phyloP scores from a whole-genome alignment of 2,797 vertebrate species.

The Phrynocephalus forsythii region DNA sequence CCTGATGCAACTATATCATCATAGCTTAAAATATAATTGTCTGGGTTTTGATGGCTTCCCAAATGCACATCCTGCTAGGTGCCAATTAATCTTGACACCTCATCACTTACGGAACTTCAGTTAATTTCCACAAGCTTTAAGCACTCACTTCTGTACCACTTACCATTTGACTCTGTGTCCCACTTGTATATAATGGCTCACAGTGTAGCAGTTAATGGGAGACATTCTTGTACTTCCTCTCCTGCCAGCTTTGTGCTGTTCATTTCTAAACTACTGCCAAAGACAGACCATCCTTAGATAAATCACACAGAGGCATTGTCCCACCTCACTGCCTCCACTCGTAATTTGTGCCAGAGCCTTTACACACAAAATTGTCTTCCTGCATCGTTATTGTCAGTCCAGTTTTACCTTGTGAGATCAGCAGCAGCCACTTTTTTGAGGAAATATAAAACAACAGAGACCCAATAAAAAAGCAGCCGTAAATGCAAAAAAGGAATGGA shows the following conservation, averaged over 20 bases:
- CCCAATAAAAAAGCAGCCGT: background rate
- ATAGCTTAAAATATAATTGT: background rate
- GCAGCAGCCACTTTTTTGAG: background rate
- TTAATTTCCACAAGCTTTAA: conserved; percentile 71
- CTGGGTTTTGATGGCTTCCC: conserved; percentile 15
- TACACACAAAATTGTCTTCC: background rate
- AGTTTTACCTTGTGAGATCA: background rate
- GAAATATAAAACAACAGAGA: background rate
- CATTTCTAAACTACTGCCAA: conserved; percentile 31
- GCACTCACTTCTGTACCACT: conserved; percentile 71
- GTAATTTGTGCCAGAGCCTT: background rate
- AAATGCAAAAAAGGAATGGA: too few species aligned
- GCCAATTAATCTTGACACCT: conserved; percentile 69
- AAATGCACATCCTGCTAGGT: conserved; percentile 53
- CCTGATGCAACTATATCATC: background rate
- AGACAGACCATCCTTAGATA: conserved; percentile 19
- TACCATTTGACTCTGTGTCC: conserved; percentile 65
- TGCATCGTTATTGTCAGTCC: background rate
- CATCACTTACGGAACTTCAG: conserved; percentile 66
- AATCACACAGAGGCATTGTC: background rate
- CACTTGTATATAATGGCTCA: conserved; percentile 60
- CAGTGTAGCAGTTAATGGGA: conserved; percentile 56
- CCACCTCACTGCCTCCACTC: background rate
- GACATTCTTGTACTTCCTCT: conserved; percentile 55
- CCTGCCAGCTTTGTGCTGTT: conserved; percentile 57